phyloP scores from a whole-genome alignment of 2,888 invertebrate species.

The Tetragonula carbonaria region DNA sequence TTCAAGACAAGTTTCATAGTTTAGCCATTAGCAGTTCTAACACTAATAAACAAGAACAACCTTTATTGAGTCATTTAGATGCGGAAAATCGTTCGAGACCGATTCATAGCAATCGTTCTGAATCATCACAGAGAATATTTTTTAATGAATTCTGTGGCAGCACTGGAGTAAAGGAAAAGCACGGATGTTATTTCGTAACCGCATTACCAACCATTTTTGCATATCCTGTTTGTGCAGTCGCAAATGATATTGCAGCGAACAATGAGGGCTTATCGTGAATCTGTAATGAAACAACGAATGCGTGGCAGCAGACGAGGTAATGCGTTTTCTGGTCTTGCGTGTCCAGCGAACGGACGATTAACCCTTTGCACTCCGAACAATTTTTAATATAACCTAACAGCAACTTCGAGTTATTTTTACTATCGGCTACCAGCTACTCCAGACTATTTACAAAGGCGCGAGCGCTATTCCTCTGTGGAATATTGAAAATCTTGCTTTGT shows the following conservation, averaged over 20 bases:
- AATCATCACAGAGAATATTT: not conserved
- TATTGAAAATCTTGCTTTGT: no score
- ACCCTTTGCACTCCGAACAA: no score
- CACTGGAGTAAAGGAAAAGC: not conserved
- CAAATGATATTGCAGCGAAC: slow-evolving; percentile 15
- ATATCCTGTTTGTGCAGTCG: slow-evolving; percentile 29
- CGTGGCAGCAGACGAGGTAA: not conserved
- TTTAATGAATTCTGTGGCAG: not conserved
- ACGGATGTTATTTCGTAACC: slow-evolving; percentile 15
- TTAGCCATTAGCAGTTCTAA: not conserved
- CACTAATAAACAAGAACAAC: not conserved
- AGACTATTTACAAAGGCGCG: no score
- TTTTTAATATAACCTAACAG: no score
- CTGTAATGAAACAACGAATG: slow-evolving; percentile 21
- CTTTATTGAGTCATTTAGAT: not conserved
- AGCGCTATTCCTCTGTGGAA: no score
- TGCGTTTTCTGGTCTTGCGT: not conserved
- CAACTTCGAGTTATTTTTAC: no score
- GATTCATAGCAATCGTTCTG: not conserved
- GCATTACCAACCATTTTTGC: slow-evolving; percentile 3
- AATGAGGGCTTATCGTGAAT: slow-evolving; percentile 27
- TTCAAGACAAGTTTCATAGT: not conserved
- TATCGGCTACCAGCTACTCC: no score
- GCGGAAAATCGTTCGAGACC: not conserved
- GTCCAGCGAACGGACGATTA: slow-evolving; percentile 4